phyloP scores from a whole-genome alignment of 2,797 vertebrate species.

The Pogoniulus pusillus region DNA sequence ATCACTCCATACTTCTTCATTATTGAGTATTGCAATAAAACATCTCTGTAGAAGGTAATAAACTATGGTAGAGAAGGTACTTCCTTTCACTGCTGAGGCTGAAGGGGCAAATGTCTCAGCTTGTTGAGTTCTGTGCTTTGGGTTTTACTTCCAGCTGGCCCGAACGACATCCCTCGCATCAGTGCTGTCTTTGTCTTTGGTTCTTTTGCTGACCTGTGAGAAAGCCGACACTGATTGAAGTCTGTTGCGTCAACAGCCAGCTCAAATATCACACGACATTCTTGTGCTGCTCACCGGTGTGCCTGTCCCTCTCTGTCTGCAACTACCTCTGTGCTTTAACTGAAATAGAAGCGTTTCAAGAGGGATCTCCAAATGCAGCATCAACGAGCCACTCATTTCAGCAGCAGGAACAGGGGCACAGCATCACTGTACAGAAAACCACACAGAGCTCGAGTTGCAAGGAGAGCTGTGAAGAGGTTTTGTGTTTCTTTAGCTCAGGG shows the following conservation, averaged over 20 bases:
- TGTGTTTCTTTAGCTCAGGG: slow-evolving; percentile 26
- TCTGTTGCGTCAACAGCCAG: background rate
- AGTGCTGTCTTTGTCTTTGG: background rate
- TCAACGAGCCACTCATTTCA: background rate
- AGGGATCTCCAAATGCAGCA: background rate
- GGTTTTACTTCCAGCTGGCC: background rate
- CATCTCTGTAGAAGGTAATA: background rate
- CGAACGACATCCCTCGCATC: background rate
- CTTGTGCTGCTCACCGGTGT: background rate
- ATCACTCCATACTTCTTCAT: background rate
- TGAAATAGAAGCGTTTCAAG: background rate
- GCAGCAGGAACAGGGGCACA: background rate
- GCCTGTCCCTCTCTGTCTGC: background rate
- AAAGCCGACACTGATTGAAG: background rate
- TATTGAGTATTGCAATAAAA: background rate
- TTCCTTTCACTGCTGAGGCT: background rate
- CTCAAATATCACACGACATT: background rate
- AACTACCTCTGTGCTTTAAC: background rate
- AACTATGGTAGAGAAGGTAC: background rate
- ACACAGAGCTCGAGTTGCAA: background rate
- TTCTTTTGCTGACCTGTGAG: background rate
- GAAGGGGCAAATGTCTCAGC: background rate
- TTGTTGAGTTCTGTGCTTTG: background rate
- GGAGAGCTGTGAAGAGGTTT: background rate
- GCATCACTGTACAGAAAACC: background rate